Conservation (phyloP, 2,888 invertebrate genomes). For the Beris morrisii region DNA sequence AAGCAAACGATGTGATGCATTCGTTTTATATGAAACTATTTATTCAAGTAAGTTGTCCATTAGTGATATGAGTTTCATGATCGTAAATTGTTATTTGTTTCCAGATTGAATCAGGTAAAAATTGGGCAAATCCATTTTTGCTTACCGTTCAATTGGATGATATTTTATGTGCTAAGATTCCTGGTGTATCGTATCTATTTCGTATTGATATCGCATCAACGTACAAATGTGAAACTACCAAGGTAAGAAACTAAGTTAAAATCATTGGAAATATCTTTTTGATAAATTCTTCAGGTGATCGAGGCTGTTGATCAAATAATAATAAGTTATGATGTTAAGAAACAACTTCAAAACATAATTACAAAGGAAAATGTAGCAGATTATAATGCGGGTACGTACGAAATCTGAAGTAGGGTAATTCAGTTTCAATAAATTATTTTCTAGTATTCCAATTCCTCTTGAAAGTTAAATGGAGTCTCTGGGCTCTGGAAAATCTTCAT, state of each 20-base stretch:
- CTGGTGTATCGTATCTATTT: constrained; percentile 46
- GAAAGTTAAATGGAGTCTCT: constrained; percentile 61
- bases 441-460: constrained; percentile 58
- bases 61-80: constrained; percentile 3
- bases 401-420: neutral
- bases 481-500: constrained; percentile 58
- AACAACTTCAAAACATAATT: constrained; percentile 48
- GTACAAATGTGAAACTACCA: constrained; percentile 44
- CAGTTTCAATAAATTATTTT: too few relatives aligned
- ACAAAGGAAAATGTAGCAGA: constrained; percentile 44
- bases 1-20: constrained; percentile 59
- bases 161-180: constrained; percentile 56
- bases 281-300: constrained; percentile 41
- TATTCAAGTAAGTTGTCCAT: constrained; percentile 50
- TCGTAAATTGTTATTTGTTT: constrained; percentile 31
- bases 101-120: constrained; percentile 56
- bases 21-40: constrained; percentile 59
- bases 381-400: constrained; percentile 48
- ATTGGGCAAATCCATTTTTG: constrained; percentile 56
- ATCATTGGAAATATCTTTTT: constrained; percentile 1
- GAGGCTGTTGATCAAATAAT: constrained; percentile 50
- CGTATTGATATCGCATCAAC: constrained; percentile 46
- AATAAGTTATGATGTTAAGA: constrained; percentile 47
- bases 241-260: constrained; percentile 37
- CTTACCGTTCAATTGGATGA: constrained; percentile 58